Base-by-base conservation (phyloP, 2,888 invertebrate genomes). In the Rhopalosiphum nymphaeae region DNA sequence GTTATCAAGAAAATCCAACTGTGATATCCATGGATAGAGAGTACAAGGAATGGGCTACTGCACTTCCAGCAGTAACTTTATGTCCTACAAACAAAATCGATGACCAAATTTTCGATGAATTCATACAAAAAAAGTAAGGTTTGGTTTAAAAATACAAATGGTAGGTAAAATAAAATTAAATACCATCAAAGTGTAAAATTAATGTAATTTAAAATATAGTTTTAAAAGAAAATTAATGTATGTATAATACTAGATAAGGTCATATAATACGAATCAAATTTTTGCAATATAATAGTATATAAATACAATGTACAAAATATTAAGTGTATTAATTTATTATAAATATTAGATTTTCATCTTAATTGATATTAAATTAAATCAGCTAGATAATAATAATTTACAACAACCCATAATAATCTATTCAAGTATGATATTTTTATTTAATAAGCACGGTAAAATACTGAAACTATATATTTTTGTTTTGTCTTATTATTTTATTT, bases 11-110 rank as follows among this genome's bases (percentile, higher is more conserved):
- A 61, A 95, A 95, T 61, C 95, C 95, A 16, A 95, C 95, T 0
- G 95, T 95, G 49, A 95, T 95, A 92, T 95, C 95, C 9, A 95
- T 95, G 95, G 95, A 95, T 78, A 95, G 95, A 46, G 95, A 95
- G 85, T 95, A 95, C 94, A 95, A 95, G 90, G 95, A 95, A 13
- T 95, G 95, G 95, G 95, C 95, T 94, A 95, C 95, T 0, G 95
- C 95, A 0, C 95, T 95, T 91, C 95, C 95, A 5, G 95, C 95
- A 2, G 93, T 95, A 5, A 95, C 95, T 4, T 95, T 95, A 36
- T 95, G 95, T 94, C 95, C 95, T 0, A 88, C 67, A 11, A 84
- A 90, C 13, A 95, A 95, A 67, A 94, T 95, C 16, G 94, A 95
- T 49, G 93, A 94, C 0, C 49, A 94, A 84, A 86, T 53, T 13